Evolutionary conservation across 2,113 vertebrate species (phyloP).

Genomic region (Etheostoma spectabile): DNA sequence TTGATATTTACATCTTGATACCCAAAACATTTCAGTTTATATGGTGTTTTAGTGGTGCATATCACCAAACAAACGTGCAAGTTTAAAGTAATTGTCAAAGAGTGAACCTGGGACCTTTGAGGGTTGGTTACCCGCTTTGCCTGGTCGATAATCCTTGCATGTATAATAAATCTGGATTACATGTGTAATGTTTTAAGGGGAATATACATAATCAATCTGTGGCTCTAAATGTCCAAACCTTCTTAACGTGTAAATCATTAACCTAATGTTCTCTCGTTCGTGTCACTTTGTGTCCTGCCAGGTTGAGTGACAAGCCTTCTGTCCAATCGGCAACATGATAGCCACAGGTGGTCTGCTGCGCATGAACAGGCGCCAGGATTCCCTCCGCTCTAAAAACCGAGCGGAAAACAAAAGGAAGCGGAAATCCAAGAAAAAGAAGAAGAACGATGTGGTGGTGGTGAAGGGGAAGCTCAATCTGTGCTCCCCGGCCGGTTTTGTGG

Average conservation of each 20-base stretch:
- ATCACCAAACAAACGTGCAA: background rate
- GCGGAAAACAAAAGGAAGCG: conserved; percentile 90
- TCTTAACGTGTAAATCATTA: background rate
- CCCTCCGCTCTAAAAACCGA: conserved; percentile 89
- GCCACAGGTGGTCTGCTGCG: conserved; percentile 98
- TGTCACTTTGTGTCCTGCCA: conserved; percentile 47
- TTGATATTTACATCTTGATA: background rate
- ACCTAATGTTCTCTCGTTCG: background rate
- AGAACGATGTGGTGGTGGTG: conserved; percentile 97
- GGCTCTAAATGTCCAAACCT: background rate
- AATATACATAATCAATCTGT: conserved; percentile 16
- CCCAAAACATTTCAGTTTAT: background rate
- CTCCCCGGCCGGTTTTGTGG: conserved; percentile 93
- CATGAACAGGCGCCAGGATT: conserved; percentile 97
- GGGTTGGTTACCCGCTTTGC: conserved; percentile 2
- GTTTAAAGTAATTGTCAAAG: background rate
- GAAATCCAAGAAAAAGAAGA: conserved; percentile 94
- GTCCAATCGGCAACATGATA: conserved; percentile 89
- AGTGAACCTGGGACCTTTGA: background rate
- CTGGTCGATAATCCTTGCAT: conserved; percentile 22
- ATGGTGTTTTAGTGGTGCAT: background rate
- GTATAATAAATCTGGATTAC: conserved; percentile 52
- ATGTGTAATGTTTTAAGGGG: conserved; percentile 31
- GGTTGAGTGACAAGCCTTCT: conserved; percentile 80
- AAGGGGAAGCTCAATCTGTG: conserved; percentile 96